A percentile compares a stretch with the other conserved stretches of the same genome.
Conservation (phyloP, 2,797 vertebrate species). For the Hippocampus kuda region DNA sequence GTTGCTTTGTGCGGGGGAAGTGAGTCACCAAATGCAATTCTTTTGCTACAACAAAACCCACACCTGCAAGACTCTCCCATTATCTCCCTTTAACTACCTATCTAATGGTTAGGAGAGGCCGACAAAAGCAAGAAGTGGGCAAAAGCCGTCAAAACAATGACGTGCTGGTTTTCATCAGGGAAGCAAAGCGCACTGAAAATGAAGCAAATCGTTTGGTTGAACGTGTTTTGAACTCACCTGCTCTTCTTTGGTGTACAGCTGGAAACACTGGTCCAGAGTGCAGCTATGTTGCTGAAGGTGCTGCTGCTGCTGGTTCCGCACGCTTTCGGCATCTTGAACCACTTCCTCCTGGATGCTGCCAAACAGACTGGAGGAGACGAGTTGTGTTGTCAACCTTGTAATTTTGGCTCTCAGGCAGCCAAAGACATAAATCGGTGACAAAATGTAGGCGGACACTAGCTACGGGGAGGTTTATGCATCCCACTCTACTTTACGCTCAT, state of each 20-base stretch:
- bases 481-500: neutral
- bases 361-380: constrained; percentile 70
- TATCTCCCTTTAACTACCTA: too few relatives aligned
- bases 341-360: constrained; percentile 82
- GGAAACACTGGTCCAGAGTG: constrained; percentile 84
- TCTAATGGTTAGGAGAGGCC: too few relatives aligned
- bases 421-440: neutral
- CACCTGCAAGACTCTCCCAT: too few relatives aligned
- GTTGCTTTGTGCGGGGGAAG: too few relatives aligned
- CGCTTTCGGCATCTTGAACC: constrained; percentile 80
- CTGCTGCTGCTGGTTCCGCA: constrained; percentile 74
- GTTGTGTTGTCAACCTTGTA: neutral
- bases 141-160: neutral
- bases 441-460: neutral
- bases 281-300: constrained; percentile 83
- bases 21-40: too few relatives aligned
- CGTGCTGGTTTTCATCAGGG: neutral
- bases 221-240: constrained; percentile 64
- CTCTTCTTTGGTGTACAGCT: constrained; percentile 94
- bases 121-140: neutral
- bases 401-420: neutral
- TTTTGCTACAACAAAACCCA: too few relatives aligned
- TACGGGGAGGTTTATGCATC: neutral
- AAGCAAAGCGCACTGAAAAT: neutral
- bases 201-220: neutral